Base-by-base conservation (phyloP, 2,888 invertebrate genomes). In the Drosophila hamatofila region DNA sequence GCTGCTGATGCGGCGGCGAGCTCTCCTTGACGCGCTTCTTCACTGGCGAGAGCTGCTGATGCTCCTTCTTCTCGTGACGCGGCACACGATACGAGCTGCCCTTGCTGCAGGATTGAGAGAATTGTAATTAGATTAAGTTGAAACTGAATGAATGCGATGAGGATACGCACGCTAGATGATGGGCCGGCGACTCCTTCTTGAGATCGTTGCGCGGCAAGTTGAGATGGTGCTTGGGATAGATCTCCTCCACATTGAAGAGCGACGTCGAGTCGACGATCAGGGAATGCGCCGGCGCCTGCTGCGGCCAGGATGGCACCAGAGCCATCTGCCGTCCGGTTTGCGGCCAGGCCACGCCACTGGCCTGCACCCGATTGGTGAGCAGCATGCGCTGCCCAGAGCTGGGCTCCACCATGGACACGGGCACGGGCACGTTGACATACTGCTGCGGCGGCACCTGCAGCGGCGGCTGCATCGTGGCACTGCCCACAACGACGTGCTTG, bases 21-120 rank as follows among this genome's bases (percentile, higher is more conserved):
- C 97, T 98, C 92, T 98, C 98, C 93, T 98, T 98, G 48, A 98
- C 98, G 21, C 98, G 95, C 92, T 99, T 99, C 94, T 99, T 99
- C 30, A 98, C 98, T 2, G 99, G 99, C 87, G 98, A 98, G 87
- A 98, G 93, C 92, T 98, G 98, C 64, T 97, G 96, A 64, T 96
- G 96, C 91, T 96, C 96, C 92, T 97, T 97, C 92, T 97, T 97
- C 90, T 96, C 95, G 83, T 95, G 93, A 52, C 93, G 92, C 73
- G 93, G 93, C 81, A 93, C 93, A 84, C 93, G 93, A 94, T 91
- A 93, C 65, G 92, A 92, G 80, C 92, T 92, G 81, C 91, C 91
- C 81, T 92, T 92, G 91, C 91, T 92, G 65, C 2, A n/a, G 49
- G 8, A 25, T 2, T 2, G 9, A 12, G 16, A 52, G 18, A 59